A percentile compares a stretch with the other conserved stretches of the same genome.
Evolutionary conservation across 2,888 invertebrate genomes (phyloP).

Genomic region (Marasmarcha lunaedactyla): DNA sequence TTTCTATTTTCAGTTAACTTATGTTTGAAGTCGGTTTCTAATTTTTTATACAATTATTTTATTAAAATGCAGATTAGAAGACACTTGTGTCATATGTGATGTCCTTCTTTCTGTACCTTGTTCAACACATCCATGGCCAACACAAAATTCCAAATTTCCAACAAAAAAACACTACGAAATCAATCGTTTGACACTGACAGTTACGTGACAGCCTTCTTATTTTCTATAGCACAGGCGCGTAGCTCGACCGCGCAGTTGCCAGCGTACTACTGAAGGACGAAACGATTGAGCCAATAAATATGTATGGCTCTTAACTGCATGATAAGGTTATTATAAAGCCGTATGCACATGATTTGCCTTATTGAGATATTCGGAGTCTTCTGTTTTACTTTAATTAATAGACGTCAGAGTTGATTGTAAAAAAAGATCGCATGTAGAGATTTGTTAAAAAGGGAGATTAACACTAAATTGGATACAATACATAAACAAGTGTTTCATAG

Average conservation of each 20-base stretch:
- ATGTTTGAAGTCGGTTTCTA: neutral
- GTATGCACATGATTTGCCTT: too few relatives aligned
- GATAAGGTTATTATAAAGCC: too few relatives aligned
- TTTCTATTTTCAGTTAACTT: too few relatives aligned
- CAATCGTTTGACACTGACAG: neutral
- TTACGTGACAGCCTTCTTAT: neutral
- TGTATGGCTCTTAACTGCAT: too few relatives aligned
- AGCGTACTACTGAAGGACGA: neutral
- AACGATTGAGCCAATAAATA: neutral
- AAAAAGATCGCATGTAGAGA: too few relatives aligned
- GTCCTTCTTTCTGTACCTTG: constrained; percentile 8
- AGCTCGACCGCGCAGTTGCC: neutral
- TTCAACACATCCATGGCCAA: constrained; percentile 10
- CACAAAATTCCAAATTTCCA: neutral
- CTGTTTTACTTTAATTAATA: too few relatives aligned
- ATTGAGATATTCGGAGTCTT: too few relatives aligned
- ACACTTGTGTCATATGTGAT: neutral
- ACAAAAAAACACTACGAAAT: neutral
- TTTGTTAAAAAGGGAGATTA: too few relatives aligned
- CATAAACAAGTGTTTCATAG: too few relatives aligned
- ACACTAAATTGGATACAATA: too few relatives aligned
- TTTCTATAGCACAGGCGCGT: too few relatives aligned
- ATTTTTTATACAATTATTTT: neutral
- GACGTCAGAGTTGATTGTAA: too few relatives aligned
- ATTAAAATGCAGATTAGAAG: neutral